Conservation (phyloP, 2,888 invertebrate genomes). For the Eurytoma californica region DNA sequence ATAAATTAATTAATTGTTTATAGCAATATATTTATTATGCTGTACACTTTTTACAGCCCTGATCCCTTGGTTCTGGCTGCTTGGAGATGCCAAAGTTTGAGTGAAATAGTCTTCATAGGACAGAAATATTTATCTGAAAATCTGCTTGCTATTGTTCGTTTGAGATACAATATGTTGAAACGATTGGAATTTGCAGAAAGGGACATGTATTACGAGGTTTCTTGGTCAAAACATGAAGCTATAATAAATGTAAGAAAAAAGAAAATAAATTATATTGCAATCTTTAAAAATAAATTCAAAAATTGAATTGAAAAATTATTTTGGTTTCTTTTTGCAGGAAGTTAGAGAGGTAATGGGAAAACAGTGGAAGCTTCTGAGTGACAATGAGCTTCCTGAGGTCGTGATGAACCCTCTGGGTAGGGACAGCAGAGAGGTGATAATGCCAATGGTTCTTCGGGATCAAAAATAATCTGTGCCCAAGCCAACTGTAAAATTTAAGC, state of each 20-base stretch:
- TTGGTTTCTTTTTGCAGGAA: slow-evolving; percentile 71
- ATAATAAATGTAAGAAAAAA: slow-evolving; percentile 65
- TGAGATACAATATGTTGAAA: slow-evolving; percentile 78
- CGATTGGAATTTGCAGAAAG: slow-evolving; percentile 78
- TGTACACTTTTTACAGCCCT: slow-evolving; percentile 64
- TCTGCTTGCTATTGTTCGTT: slow-evolving; percentile 80
- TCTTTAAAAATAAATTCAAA: not conserved
- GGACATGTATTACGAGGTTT: slow-evolving; percentile 71
- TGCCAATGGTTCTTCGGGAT: slow-evolving; percentile 78
- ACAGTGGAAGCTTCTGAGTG: slow-evolving; percentile 78
- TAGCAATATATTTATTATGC: slow-evolving; percentile 1
- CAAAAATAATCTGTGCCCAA: slow-evolving; percentile 73
- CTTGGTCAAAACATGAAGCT: slow-evolving; percentile 58
- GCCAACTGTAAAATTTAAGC: slow-evolving; percentile 54
- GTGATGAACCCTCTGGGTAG: slow-evolving; percentile 76
- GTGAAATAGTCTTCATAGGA: slow-evolving; percentile 78
- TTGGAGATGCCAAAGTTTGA: slow-evolving; percentile 80
- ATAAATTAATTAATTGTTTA: not conserved
- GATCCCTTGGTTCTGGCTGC: slow-evolving; percentile 82
- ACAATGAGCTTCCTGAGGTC: slow-evolving; percentile 77
- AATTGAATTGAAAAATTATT: not conserved
- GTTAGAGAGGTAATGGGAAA: slow-evolving; percentile 78
- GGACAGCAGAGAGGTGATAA: slow-evolving; percentile 79
- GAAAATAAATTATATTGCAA: not conserved
- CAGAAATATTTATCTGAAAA: slow-evolving; percentile 81